Conservation (phyloP, 92 coral and sea anemone species). For the Isaurus tuberculatus region DNA sequence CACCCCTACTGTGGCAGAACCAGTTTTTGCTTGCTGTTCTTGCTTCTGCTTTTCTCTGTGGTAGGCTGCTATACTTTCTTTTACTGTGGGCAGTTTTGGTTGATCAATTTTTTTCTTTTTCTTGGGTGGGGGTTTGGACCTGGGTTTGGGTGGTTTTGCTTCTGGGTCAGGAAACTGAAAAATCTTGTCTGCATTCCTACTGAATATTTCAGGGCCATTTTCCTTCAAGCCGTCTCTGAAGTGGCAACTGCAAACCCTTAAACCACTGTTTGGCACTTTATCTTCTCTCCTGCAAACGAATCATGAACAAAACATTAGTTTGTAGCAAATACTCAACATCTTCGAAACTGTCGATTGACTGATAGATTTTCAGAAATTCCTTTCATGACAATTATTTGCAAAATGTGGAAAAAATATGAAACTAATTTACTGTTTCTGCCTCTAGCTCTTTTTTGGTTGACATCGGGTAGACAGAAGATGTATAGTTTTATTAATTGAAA, state of each 20-base stretch:
- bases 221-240: background rate
- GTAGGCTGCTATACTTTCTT: background rate
- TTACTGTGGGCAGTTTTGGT: background rate
- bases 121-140: background rate
- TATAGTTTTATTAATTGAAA: no score
- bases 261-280: background rate
- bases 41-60: background rate
- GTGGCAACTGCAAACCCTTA: slow-evolving; percentile 25
- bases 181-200: slow-evolving; percentile 15
- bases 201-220: slow-evolving; percentile 34
- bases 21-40: slow-evolving; percentile 16
- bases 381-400: no score
- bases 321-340: background rate
- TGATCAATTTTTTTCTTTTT: background rate
- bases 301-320: background rate
- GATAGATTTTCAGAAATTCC: background rate
- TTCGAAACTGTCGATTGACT: background rate
- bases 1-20: no score
- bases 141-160: background rate
- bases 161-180: background rate
- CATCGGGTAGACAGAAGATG: no score
- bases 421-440: no score
- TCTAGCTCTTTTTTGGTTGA: no score
- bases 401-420: no score
- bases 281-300: background rate